These are phyloP conservation scores for Andricus quercusramuli DNA, from an alignment of 2,888 invertebrate species.

Conservation along the genomic window DNA sequence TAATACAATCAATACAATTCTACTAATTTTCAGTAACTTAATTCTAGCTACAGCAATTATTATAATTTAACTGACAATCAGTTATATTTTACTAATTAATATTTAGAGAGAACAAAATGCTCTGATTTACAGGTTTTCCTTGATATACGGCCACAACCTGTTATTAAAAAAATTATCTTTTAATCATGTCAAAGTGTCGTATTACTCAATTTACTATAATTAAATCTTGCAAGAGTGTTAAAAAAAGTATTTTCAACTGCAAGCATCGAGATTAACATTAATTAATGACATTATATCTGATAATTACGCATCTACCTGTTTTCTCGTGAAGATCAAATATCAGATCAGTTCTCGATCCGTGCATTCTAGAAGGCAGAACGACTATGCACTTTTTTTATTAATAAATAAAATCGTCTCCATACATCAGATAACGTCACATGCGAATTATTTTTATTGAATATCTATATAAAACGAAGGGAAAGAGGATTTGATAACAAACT, in stretches of 20 bases:
- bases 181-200: background rate
- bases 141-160: too few relatives aligned
- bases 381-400: background rate
- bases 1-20: too few relatives aligned
- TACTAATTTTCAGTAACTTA: too few relatives aligned
- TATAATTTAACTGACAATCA: too few relatives aligned
- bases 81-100: too few relatives aligned
- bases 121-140: too few relatives aligned
- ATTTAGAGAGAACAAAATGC: too few relatives aligned
- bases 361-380: background rate
- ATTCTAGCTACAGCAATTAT: too few relatives aligned
- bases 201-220: background rate
- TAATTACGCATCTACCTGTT: background rate
- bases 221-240: background rate
- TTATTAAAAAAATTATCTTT: too few relatives aligned
- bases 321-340: background rate
- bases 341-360: background rate
- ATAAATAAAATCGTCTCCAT: background rate
- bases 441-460: background rate
- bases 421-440: background rate
- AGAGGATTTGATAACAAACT: background rate
- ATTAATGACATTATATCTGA: background rate
- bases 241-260: background rate
- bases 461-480: background rate
- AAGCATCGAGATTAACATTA: background rate